phyloP scores from a whole-genome alignment of 1,140 invertebrate species.

The Pentalonia nigronervosa region DNA sequence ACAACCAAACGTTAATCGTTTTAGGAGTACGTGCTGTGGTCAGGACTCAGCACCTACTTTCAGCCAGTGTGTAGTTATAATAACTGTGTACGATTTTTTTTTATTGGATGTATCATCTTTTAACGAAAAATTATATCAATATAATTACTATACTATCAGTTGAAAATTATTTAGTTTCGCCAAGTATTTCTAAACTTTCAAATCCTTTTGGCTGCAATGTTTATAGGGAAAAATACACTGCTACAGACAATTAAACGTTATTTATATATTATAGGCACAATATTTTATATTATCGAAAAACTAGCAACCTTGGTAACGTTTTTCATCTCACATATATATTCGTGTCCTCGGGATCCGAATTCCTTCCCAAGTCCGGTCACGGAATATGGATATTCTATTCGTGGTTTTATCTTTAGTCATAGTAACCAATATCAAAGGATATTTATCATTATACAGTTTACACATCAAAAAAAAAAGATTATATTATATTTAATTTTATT shows the following conservation, averaged over 20 bases:
- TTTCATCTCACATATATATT: neutral
- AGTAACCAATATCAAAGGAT: neutral
- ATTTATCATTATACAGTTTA: neutral
- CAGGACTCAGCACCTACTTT: neutral
- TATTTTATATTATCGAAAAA: conserved; percentile 26
- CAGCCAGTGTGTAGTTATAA: neutral
- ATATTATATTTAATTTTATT: conserved; percentile 1
- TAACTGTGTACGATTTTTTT: neutral
- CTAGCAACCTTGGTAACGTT: conserved; percentile 21
- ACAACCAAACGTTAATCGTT: neutral
- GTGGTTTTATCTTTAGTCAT: conserved; percentile 8
- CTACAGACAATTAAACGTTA: neutral
- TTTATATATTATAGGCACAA: neutral
- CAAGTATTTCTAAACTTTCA: neutral
- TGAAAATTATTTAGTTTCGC: neutral
- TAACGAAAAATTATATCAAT: neutral
- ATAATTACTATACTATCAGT: neutral
- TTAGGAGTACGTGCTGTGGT: conserved; percentile 21
- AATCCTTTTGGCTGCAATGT: neutral
- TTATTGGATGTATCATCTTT: neutral
- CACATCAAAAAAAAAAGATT: neutral
- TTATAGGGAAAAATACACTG: neutral
- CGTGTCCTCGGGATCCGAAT: conserved; percentile 44
- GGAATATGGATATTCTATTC: conserved; percentile 16
- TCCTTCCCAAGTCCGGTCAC: conserved; percentile 46